Evolutionary conservation across 1,140 invertebrate species (phyloP), one percentile per base, ranked within the genome.

Genomic region (Lepidurus packardi): DNA sequence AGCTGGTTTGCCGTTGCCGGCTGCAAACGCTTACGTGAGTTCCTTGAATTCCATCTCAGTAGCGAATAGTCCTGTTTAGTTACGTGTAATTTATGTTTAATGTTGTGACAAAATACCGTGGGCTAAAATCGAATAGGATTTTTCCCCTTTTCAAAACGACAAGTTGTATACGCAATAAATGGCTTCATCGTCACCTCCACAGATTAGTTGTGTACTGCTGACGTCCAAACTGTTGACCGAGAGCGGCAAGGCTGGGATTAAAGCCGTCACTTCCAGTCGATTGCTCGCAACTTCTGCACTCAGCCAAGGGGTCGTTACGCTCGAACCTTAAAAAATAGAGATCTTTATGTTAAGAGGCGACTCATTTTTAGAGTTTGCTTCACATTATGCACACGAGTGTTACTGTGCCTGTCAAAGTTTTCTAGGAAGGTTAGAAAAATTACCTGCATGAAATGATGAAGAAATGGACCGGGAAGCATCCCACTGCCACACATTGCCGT

Each of bases 401-500:
- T 3, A 34, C 3, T 34, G 0, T 3, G 34, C 53, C 21, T 65
- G 53, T 11, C 16, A 65, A 16, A 65, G 0, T 65, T 65, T 1
- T 13, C 6, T 65, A n/a, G 3, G 45, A 13, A 13, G 16, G 16
- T 65, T 16, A 7, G 7, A 16, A n/a, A n/a, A 65, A 6, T 65
- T 77, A 42, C 24, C 41, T 24, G 43, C 0, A 44, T 44, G 21
- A 34, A 41, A 10, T 43, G 43, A 77, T 25, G 43, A 45, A 42
- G 43, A 45, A 53, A 0, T 77, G 42, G 24, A 45, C 42, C 24
- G 43, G 44, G 43, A 25, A 73, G 65, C 87, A 81, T 92, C 91
- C 94, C 94, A 96, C 82, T 95, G 92, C 92, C 93, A 95, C 6
- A 96, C 84, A 84, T 94, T 91, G 4, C 94, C 94, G 80, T 89